Evolutionary conservation across 2,797 vertebrate species (phyloP).

Genomic region (Ptychadena robeensis): DNA sequence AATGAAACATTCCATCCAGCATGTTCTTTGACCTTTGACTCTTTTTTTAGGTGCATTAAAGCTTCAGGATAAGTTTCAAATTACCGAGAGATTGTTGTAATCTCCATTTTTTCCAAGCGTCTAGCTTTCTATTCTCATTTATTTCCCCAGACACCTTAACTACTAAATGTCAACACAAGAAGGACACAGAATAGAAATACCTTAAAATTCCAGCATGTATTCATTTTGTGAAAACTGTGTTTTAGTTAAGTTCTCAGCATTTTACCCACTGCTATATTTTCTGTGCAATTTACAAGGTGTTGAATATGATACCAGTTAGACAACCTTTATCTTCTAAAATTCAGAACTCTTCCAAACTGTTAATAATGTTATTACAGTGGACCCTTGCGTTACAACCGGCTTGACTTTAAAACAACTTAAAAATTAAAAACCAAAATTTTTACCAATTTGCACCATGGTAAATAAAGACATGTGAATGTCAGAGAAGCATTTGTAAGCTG

Average conservation of each 20-base stretch:
- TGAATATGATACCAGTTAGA: background rate
- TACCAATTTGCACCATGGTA: too few relatives aligned
- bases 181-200: slow-evolving; percentile 64
- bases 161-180: slow-evolving; percentile 72
- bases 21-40: slow-evolving; percentile 72
- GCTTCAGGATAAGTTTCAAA: slow-evolving; percentile 70
- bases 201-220: slow-evolving; percentile 46
- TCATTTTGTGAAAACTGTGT: slow-evolving; percentile 17
- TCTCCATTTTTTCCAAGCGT: slow-evolving; percentile 70
- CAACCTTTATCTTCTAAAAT: too few relatives aligned
- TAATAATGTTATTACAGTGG: too few relatives aligned
- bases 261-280: background rate
- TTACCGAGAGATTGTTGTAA: slow-evolving; percentile 70
- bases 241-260: background rate
- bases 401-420: too few relatives aligned
- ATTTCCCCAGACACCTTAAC: slow-evolving; percentile 64
- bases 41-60: slow-evolving; percentile 72
- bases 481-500: too few relatives aligned
- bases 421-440: too few relatives aligned
- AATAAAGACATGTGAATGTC: too few relatives aligned
- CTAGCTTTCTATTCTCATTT: slow-evolving; percentile 70
- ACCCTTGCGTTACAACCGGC: too few relatives aligned
- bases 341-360: too few relatives aligned
- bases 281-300: background rate
- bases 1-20: slow-evolving; percentile 67